Evolutionary conservation across 2,888 invertebrate species (phyloP).

Genomic region (Dione juno): DNA sequence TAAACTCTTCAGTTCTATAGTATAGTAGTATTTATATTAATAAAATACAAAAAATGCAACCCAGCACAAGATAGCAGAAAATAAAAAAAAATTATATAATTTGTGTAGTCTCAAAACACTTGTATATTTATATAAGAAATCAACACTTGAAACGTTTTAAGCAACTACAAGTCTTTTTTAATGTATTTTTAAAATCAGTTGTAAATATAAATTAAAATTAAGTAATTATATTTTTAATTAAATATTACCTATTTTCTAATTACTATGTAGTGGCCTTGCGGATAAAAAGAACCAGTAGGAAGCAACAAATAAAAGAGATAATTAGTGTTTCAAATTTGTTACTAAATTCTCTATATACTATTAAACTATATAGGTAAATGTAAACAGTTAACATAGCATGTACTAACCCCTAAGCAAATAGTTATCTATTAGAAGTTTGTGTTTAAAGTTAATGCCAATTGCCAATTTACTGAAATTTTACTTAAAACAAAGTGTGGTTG

Average conservation of each 20-base stretch:
- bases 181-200: too few relatives aligned
- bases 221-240: too few relatives aligned
- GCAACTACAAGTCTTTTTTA: too few relatives aligned
- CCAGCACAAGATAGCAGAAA: too few relatives aligned
- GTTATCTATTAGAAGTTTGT: not conserved
- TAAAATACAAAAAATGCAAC: too few relatives aligned
- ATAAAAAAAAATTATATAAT: too few relatives aligned
- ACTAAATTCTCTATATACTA: not conserved
- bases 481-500: not conserved
- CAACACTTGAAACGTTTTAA: too few relatives aligned
- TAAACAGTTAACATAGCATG: not conserved
- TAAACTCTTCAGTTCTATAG: too few relatives aligned
- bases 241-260: not conserved
- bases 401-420: not conserved
- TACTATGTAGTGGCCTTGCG: not conserved
- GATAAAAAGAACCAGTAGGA: constrained; percentile 11
- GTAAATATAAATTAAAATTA: too few relatives aligned
- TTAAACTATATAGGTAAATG: not conserved
- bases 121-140: too few relatives aligned
- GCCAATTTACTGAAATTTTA: not conserved
- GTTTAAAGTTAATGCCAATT: not conserved
- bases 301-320: constrained; percentile 16
- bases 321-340: not conserved
- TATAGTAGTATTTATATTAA: too few relatives aligned
- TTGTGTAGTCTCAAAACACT: too few relatives aligned